Evolutionary conservation across 2,888 invertebrate species (phyloP).

Genomic region (Callyntrura sp.): DNA sequence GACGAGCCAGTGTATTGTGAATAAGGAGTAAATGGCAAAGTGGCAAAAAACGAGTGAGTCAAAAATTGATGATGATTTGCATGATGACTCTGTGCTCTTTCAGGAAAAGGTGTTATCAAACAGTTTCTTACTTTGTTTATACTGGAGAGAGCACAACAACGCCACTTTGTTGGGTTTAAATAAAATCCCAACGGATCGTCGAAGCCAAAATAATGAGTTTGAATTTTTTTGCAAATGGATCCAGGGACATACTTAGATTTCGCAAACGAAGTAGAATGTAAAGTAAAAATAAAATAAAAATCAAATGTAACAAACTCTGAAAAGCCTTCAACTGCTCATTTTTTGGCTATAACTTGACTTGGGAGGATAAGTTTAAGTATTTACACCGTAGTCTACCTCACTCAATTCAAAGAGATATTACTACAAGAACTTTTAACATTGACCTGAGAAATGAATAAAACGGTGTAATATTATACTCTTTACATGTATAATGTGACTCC

Average conservation of each 20-base stretch:
- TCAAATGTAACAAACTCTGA: neutral
- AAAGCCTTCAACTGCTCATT: neutral
- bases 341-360: neutral
- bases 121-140: neutral
- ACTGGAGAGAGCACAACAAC: slow-evolving; percentile 32
- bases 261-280: neutral
- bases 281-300: neutral
- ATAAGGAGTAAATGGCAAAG: neutral
- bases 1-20: slow-evolving; percentile 33
- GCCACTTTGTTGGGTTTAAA: slow-evolving; percentile 36
- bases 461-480: too few relatives aligned
- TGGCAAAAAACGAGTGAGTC: slow-evolving; percentile 22
- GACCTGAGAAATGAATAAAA: too few relatives aligned
- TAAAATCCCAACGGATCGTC: slow-evolving; percentile 74
- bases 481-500: too few relatives aligned
- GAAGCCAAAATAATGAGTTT: slow-evolving; percentile 80
- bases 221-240: slow-evolving; percentile 80
- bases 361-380: neutral
- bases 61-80: neutral
- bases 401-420: too few relatives aligned
- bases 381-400: too few relatives aligned
- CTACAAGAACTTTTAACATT: too few relatives aligned
- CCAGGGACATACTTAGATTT: slow-evolving; percentile 75
- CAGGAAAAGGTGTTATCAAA: neutral
- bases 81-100: slow-evolving; percentile 39